Conservation (phyloP, 1,140 invertebrate genomes). For the Lysiphlebus fabarum region DNA sequence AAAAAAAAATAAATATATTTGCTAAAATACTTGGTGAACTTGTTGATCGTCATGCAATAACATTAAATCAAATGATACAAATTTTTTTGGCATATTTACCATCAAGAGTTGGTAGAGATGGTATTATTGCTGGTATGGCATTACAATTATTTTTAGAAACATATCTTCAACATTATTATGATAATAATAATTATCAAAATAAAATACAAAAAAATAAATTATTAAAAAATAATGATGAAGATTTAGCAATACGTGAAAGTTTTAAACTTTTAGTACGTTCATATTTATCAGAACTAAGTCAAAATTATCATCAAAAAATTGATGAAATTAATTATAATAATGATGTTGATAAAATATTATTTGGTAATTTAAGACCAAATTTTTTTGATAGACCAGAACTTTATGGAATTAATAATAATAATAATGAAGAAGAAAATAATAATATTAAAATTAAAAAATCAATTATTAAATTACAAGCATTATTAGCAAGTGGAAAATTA, state of each 20-base stretch:
- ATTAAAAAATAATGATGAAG: slow-evolving; percentile 34
- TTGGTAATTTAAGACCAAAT: slow-evolving; percentile 48
- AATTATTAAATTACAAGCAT: slow-evolving; percentile 47
- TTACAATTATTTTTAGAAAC: slow-evolving; percentile 59
- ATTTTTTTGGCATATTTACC: slow-evolving; percentile 61
- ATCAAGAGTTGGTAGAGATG: slow-evolving; percentile 58
- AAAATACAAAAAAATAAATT: slow-evolving; percentile 42
- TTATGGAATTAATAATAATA: slow-evolving; percentile 40
- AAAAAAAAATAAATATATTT: slow-evolving; percentile 50
- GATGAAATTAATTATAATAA: slow-evolving; percentile 27
- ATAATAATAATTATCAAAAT: slow-evolving; percentile 35
- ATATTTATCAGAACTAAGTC: slow-evolving; percentile 57
- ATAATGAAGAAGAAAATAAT: slow-evolving; percentile 29
- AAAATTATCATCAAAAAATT: slow-evolving; percentile 32
- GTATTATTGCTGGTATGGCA: slow-evolving; percentile 54
- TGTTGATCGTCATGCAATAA: slow-evolving; percentile 48
- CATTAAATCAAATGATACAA: slow-evolving; percentile 58
- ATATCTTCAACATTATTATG: slow-evolving; percentile 53
- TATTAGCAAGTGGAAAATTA: slow-evolving; percentile 47
- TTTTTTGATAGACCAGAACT: slow-evolving; percentile 57
- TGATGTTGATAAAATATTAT: slow-evolving; percentile 45
- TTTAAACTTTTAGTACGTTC: slow-evolving; percentile 59
- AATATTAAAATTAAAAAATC: slow-evolving; percentile 38
- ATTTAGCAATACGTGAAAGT: slow-evolving; percentile 54
- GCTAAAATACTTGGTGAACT: slow-evolving; percentile 52